Evolutionary conservation across 2,888 invertebrate genomes (phyloP).

Genomic region (Nomada lathburiana): DNA sequence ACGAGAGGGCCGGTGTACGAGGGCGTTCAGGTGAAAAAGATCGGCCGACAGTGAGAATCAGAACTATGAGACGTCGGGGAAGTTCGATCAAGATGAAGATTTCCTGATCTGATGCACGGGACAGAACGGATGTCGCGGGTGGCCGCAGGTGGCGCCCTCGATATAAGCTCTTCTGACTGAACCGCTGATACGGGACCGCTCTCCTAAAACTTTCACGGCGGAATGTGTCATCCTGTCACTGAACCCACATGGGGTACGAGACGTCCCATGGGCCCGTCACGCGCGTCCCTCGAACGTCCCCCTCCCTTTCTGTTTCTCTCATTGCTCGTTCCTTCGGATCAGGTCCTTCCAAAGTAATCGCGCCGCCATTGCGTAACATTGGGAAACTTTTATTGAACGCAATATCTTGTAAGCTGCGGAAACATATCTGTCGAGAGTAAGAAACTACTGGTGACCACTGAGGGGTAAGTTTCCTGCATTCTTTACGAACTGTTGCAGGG

Average conservation of each 20-base stretch:
- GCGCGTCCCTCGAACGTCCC: constrained; percentile 57
- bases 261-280: constrained; percentile 77
- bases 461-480: too few relatives aligned
- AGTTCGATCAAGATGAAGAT: constrained; percentile 80
- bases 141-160: constrained; percentile 82
- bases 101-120: constrained; percentile 72
- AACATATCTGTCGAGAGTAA: background rate
- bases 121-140: constrained; percentile 79
- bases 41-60: constrained; percentile 71
- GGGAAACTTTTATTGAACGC: background rate
- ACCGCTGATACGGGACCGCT: constrained; percentile 77
- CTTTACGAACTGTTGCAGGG: too few relatives aligned
- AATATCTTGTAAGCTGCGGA: background rate
- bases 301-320: background rate
- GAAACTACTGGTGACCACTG: too few relatives aligned
- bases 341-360: constrained; percentile 30
- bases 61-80: constrained; percentile 73
- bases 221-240: constrained; percentile 84
- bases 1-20: constrained; percentile 34
- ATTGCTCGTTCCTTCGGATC: constrained; percentile 32
- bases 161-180: constrained; percentile 78
- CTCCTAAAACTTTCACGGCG: constrained; percentile 81
- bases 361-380: constrained; percentile 38
- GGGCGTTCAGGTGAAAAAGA: constrained; percentile 72
- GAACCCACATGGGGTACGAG: constrained; percentile 76